Conservation (phyloP, 2,113 vertebrate genomes). For the Microtus richardsoni region DNA sequence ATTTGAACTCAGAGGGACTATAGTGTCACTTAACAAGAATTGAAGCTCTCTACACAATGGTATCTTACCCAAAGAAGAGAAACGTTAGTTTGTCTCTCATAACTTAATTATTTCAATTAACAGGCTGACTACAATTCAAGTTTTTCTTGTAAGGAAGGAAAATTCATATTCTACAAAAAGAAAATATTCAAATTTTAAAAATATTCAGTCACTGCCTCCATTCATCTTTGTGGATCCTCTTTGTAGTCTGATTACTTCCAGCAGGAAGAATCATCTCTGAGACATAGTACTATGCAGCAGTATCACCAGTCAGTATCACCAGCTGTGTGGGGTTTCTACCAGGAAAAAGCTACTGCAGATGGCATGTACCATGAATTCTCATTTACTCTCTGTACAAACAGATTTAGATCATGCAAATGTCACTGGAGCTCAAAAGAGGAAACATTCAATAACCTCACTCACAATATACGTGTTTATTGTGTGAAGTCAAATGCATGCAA, state of each 20-base stretch:
- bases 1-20: not conserved
- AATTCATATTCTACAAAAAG: not conserved
- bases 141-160: not conserved
- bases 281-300: not conserved
- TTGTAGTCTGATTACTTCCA: not conserved
- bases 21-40: not conserved
- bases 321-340: not conserved
- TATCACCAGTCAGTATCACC: not conserved
- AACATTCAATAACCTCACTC: not conserved
- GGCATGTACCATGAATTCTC: not conserved
- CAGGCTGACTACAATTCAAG: not conserved
- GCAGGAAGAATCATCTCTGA: not conserved
- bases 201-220: not conserved
- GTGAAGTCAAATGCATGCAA: not conserved
- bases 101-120: conserved; percentile 45
- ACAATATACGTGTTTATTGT: not conserved
- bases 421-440: not conserved
- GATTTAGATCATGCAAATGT: not conserved
- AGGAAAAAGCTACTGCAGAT: not conserved
- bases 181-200: not conserved
- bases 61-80: conserved; percentile 18
- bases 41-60: not conserved
- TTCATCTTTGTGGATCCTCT: not conserved
- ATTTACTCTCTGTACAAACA: not conserved
- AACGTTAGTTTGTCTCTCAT: not conserved